Conservation (phyloP, 2,113 vertebrate genomes). For the Plecotus auritus region DNA sequence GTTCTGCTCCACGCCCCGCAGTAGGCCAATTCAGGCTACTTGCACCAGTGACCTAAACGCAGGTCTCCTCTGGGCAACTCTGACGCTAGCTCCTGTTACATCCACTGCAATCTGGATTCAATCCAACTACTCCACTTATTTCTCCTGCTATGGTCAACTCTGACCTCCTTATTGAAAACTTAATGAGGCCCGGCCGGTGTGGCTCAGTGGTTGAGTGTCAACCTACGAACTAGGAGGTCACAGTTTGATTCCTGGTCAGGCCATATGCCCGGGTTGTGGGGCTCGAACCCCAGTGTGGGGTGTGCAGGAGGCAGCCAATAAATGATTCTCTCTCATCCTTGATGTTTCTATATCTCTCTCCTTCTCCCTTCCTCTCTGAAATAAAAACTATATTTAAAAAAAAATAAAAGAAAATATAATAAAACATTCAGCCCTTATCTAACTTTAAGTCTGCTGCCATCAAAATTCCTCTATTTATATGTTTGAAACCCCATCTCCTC, state of each 20-base stretch:
- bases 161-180: neutral
- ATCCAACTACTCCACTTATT: neutral
- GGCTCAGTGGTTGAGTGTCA: too few relatives aligned
- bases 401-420: too few relatives aligned
- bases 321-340: too few relatives aligned
- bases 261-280: too few relatives aligned
- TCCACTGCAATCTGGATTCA: neutral
- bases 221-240: too few relatives aligned
- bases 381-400: too few relatives aligned
- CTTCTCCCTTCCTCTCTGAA: too few relatives aligned
- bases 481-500: neutral
- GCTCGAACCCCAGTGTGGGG: too few relatives aligned
- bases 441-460: neutral
- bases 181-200: neutral
- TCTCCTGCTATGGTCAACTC: neutral
- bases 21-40: neutral
- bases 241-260: too few relatives aligned
- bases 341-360: too few relatives aligned
- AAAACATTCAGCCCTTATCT: neutral
- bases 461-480: neutral
- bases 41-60: too few relatives aligned
- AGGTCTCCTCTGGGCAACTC: neutral
- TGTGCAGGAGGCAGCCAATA: too few relatives aligned
- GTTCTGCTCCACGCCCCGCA: rapidly evolving
- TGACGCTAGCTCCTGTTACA: neutral